Evolutionary conservation across 2,113 vertebrate genomes (phyloP).

Genomic region (Hiodon tergisus): DNA sequence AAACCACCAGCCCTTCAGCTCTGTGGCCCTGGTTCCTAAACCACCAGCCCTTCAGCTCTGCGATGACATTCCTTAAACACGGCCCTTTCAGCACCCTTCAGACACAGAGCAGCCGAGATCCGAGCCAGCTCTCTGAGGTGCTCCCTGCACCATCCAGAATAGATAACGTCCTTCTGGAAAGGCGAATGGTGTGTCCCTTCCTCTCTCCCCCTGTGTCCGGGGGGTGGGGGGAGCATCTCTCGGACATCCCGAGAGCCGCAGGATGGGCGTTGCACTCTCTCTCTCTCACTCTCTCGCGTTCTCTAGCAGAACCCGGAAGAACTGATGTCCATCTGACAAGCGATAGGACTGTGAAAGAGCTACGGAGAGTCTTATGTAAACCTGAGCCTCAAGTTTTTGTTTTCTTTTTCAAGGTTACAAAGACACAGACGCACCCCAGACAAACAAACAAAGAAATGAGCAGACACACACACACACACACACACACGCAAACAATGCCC

Average conservation of each 20-base stretch:
- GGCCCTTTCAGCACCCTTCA: background rate
- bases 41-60: background rate
- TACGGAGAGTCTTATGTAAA: no score
- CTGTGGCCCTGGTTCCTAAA: background rate
- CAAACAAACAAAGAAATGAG: background rate
- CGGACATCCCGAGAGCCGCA: no score
- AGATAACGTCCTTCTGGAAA: slow-evolving; percentile 47
- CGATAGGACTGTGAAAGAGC: no score
- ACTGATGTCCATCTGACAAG: no score
- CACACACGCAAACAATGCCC: background rate
- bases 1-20: background rate
- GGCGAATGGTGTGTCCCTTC: slow-evolving; percentile 1
- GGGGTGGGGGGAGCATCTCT: no score
- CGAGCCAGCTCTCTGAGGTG: background rate
- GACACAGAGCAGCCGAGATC: background rate
- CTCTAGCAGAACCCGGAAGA: no score
- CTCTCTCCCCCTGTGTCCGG: no score
- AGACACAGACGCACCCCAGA: background rate
- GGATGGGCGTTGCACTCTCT: no score
- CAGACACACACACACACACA: background rate
- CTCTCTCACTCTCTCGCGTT: no score
- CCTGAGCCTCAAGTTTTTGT: background rate
- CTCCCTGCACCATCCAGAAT: background rate
- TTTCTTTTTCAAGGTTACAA: background rate
- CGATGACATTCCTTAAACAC: background rate